Conservation (phyloP, 2,888 invertebrate genomes). For the Merodon equestris region DNA sequence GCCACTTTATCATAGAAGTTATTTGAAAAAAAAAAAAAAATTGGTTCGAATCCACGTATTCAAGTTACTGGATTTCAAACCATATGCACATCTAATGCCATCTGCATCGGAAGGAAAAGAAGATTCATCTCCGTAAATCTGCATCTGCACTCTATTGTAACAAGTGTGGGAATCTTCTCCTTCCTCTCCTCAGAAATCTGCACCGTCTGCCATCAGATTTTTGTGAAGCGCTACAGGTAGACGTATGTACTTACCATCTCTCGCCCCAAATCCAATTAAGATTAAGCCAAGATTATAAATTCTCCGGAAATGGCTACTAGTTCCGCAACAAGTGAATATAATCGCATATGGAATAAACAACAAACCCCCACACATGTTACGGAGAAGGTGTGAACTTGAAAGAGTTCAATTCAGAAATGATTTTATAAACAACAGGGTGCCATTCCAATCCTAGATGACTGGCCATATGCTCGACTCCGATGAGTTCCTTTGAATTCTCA, state of each 20-base stretch:
- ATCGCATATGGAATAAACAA: background rate
- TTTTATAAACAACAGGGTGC: background rate
- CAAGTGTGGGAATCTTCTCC: conserved; percentile 29
- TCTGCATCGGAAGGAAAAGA: conserved; percentile 14
- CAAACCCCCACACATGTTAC: too few relatives aligned
- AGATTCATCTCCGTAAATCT: conserved; percentile 19
- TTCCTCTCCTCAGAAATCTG: background rate
- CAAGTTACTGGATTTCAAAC: too few relatives aligned
- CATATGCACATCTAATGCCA: background rate
- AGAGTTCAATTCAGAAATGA: conserved; percentile 9
- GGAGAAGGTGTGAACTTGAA: conserved; percentile 33
- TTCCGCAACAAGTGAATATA: conserved; percentile 41
- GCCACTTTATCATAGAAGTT: too few relatives aligned
- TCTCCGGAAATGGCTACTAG: conserved; percentile 47
- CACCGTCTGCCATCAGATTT: conserved; percentile 3
- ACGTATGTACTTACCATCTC: background rate
- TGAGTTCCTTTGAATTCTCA: conserved; percentile 39
- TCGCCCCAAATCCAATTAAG: conserved; percentile 42
- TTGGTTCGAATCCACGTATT: too few relatives aligned
- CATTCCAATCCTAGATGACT: conserved; percentile 7
- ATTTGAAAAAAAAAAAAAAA: too few relatives aligned
- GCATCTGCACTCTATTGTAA: conserved; percentile 19
- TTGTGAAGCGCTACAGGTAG: conserved; percentile 23
- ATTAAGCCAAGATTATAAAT: conserved; percentile 46
- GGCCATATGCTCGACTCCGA: conserved; percentile 30